Evolutionary conservation across 2,888 invertebrate genomes (phyloP).

Genomic region (Alloplasta piceator): DNA sequence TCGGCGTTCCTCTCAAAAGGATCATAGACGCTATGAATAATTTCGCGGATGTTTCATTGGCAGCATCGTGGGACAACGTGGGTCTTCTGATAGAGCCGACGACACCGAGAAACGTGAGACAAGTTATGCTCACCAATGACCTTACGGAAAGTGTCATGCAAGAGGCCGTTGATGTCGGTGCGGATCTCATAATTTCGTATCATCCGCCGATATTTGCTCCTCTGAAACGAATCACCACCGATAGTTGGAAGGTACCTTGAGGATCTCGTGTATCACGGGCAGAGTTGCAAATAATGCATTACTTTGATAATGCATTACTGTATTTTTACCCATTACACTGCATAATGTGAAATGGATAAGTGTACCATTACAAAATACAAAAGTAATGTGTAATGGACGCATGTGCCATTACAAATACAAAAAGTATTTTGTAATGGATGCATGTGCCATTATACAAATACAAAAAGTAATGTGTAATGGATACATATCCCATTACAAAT

Average conservation of each 20-base stretch:
- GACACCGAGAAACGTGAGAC: conserved; percentile 84
- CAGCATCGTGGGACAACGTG: conserved; percentile 97
- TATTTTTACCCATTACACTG: too few relatives aligned
- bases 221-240: conserved; percentile 89
- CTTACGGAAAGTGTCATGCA: conserved; percentile 93
- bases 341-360: too few relatives aligned
- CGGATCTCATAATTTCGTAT: conserved; percentile 94
- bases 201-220: conserved; percentile 98
- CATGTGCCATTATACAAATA: too few relatives aligned
- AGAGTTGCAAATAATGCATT: too few relatives aligned
- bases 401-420: too few relatives aligned
- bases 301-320: too few relatives aligned
- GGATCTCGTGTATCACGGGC: too few relatives aligned
- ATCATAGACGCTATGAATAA: conserved; percentile 87
- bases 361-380: too few relatives aligned
- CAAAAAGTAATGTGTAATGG: too few relatives aligned
- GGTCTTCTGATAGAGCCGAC: conserved; percentile 94
- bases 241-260: conserved; percentile 87
- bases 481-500: too few relatives aligned
- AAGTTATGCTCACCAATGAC: conserved; percentile 95
- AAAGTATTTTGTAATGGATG: too few relatives aligned
- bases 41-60: conserved; percentile 89
- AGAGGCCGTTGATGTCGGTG: conserved; percentile 89
- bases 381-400: too few relatives aligned
- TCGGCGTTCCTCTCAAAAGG: conserved; percentile 84